phyloP scores from a whole-genome alignment of 2,113 vertebrate species.

The Alaudala cheleensis region DNA sequence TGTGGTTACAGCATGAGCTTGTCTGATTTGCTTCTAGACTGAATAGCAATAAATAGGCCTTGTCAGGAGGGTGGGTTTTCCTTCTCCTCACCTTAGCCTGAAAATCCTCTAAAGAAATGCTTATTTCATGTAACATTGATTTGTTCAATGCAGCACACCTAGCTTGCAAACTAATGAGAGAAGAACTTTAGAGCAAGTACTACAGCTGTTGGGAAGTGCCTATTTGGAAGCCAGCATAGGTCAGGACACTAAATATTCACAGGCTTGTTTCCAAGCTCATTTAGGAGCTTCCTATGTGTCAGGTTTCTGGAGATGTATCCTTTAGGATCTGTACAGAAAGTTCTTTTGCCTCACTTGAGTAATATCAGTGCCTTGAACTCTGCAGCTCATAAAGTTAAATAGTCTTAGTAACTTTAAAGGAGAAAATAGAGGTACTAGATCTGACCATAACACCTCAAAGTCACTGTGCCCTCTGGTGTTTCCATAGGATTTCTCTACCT shows the following conservation, averaged over 20 bases:
- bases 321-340: not conserved
- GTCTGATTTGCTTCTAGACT: conserved; percentile 8
- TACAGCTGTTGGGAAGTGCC: not conserved
- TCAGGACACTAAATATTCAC: not conserved
- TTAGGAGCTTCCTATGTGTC: not conserved
- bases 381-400: not conserved
- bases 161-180: not conserved
- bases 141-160: not conserved
- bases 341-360: not conserved
- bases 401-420: not conserved
- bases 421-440: not conserved
- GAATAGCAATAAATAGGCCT: not conserved
- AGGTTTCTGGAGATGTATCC: not conserved
- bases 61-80: not conserved
- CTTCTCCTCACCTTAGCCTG: not conserved
- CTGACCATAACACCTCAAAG: not conserved
- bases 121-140: conserved; percentile 10
- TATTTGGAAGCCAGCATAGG: not conserved
- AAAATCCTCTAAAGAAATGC: conserved; percentile 24
- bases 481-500: not conserved
- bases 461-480: not conserved
- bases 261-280: not conserved
- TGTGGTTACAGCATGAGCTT: conserved; percentile 12
- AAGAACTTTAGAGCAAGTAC: not conserved
- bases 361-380: not conserved